Percentiles rank a stretch among this genome's conserved stretches.
Conservation (phyloP, 2,113 vertebrate genomes). For the Suncus etruscus region DNA sequence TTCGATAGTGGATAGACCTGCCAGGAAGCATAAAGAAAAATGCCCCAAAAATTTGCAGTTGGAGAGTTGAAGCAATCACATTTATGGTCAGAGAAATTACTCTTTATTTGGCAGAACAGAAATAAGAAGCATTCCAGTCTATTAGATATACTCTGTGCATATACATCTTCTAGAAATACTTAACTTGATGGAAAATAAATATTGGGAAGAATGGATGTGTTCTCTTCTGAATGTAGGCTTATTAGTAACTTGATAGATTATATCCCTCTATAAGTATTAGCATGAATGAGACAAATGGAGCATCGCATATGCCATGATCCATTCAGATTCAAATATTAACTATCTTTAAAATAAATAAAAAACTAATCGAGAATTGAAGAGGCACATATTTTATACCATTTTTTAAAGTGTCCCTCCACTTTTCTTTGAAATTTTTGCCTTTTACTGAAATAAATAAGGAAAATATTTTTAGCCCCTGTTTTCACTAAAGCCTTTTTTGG, state of each 20-base stretch:
- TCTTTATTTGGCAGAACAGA: conserved; percentile 65
- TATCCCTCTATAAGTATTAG: neutral
- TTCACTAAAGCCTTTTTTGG: neutral
- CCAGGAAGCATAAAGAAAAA: conserved; percentile 40
- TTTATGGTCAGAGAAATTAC: conserved; percentile 52
- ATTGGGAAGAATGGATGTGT: conserved; percentile 33
- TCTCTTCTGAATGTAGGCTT: conserved; percentile 52
- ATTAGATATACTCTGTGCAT: neutral
- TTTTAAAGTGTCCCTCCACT: neutral
- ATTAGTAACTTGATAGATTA: conserved; percentile 57
- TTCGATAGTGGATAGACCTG: conserved; percentile 22
- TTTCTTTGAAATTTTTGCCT: conserved; percentile 30
- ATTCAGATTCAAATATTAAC: neutral
- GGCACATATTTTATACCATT: neutral
- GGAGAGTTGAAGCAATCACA: conserved; percentile 55
- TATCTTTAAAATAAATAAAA: conserved; percentile 52
- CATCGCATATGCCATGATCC: neutral
- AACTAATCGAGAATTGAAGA: conserved; percentile 8
- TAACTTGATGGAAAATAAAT: conserved; percentile 51
- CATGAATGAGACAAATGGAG: conserved; percentile 33
- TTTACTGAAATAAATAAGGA: neutral
- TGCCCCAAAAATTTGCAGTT: conserved; percentile 29
- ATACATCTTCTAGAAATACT: conserved; percentile 68
- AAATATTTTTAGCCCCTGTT: neutral
- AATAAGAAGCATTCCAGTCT: conserved; percentile 58